Conservation (phyloP, 1,140 invertebrate species). For the Drosophila neocordata region DNA sequence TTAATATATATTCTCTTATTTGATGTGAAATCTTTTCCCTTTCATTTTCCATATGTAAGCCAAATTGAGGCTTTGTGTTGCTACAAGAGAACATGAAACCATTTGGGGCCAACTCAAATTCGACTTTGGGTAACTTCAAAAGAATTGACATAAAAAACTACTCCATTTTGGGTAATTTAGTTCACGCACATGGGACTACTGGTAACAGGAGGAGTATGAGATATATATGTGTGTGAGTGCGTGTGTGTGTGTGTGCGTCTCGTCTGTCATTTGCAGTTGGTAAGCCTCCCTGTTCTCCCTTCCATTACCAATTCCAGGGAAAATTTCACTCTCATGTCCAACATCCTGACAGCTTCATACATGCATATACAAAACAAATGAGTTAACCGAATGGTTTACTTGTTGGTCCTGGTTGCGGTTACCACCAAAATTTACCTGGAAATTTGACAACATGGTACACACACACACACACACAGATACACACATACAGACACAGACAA, state of each 20-base stretch:
- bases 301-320: background rate
- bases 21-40: background rate
- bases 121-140: constrained; percentile 43
- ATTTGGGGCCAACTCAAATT: constrained; percentile 9
- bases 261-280: constrained; percentile 40
- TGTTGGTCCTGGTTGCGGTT: constrained; percentile 52
- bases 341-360: constrained; percentile 66
- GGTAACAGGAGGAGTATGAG: background rate
- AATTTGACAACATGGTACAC: constrained; percentile 70
- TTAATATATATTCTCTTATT: background rate
- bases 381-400: constrained; percentile 37
- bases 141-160: constrained; percentile 58
- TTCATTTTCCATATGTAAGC: too few relatives aligned
- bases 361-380: constrained; percentile 70
- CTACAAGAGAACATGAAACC: constrained; percentile 11
- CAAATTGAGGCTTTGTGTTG: background rate
- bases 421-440: constrained; percentile 71
- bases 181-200: constrained; percentile 30
- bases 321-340: background rate
- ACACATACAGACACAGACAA: constrained; percentile 25
- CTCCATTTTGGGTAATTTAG: constrained; percentile 56
- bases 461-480: constrained; percentile 23
- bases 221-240: background rate
- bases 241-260: constrained; percentile 6
- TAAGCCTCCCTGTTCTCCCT: background rate